phyloP scores from a whole-genome alignment of 2,888 invertebrate species.

The Pachydiplax longipennis region DNA sequence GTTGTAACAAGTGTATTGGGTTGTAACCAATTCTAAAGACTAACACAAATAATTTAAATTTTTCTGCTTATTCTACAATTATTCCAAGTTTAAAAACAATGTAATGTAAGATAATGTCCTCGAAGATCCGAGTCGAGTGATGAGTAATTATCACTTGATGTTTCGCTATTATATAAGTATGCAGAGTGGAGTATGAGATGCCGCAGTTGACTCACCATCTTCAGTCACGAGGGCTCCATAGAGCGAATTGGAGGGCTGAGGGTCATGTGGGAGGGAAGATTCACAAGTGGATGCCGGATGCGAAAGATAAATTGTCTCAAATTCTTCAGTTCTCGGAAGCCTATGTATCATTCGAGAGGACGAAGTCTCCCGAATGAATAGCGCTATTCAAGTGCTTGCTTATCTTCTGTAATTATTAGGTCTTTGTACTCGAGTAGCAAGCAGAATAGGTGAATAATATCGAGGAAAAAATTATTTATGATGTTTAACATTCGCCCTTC shows the following conservation, averaged over 20 bases:
- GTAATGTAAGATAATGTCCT: no score
- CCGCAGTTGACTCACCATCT: conserved; percentile 19
- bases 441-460: no score
- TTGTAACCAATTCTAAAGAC: no score
- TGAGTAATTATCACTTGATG: neutral
- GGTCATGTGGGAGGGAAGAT: neutral
- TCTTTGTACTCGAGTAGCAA: no score
- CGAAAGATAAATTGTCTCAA: conserved; percentile 1
- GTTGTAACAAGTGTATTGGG: no score
- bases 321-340: neutral
- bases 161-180: neutral
- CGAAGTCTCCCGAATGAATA: neutral
- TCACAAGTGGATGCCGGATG: conserved; percentile 37
- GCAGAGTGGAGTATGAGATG: neutral
- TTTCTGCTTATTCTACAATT: no score
- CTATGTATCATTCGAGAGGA: neutral
- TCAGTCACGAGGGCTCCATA: conserved; percentile 2
- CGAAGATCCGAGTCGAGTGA: no score
- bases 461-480: no score
- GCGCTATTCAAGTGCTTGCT: neutral
- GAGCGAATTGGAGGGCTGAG: conserved; percentile 8
- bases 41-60: no score
- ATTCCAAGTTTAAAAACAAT: no score
- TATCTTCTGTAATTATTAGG: neutral
- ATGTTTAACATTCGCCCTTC: no score